Conservation (phyloP, 37 sponge, comb jelly and placozoan species). For the Bolinopsis microptera region DNA sequence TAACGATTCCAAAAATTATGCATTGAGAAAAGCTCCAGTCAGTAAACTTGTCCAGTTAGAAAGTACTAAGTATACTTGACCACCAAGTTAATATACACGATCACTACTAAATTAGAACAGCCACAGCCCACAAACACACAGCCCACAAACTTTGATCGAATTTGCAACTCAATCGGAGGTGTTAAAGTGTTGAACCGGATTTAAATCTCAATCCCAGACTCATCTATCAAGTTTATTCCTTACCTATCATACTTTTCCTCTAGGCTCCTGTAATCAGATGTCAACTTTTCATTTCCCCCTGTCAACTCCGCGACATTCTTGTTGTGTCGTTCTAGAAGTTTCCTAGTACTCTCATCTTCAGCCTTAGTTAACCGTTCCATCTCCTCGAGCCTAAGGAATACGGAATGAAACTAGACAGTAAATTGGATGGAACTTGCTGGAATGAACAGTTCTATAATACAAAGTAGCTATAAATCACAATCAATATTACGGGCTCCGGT, state of each 20-base stretch:
- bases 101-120: no score
- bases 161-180: neutral
- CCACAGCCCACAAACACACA: no score
- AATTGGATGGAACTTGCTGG: no score
- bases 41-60: no score
- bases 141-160: neutral
- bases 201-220: neutral
- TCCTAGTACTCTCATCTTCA: conserved; percentile 2
- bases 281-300: neutral
- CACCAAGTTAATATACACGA: no score
- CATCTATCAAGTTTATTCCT: neutral
- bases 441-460: no score
- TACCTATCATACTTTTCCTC: conserved; percentile 16
- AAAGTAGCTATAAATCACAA: no score
- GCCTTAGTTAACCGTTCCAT: neutral
- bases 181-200: neutral
- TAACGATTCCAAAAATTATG: no score
- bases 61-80: no score
- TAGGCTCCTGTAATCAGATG: neutral
- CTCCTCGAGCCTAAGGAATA: neutral
- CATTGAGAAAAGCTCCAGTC: no score
- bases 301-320: neutral
- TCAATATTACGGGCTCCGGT: no score
- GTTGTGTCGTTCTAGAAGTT: neutral
- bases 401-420: neutral